These are phyloP conservation scores for Nannospalax galili DNA, from an alignment of 2,113 vertebrate species.

Conservation along the genomic window DNA sequence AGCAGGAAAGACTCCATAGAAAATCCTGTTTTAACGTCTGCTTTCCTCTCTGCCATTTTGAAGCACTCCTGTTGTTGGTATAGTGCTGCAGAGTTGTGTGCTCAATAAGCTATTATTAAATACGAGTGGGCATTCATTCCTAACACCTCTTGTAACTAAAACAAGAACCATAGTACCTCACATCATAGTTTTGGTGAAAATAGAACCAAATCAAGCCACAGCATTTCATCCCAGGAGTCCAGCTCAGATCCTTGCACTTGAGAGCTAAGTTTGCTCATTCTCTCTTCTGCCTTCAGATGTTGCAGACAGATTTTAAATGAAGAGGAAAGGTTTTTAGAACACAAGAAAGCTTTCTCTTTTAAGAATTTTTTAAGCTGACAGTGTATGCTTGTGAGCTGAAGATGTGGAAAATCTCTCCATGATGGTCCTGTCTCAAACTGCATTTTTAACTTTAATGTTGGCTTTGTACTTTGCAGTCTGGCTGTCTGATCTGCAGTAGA, in stretches of 20 bases:
- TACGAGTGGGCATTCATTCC: conserved; percentile 75
- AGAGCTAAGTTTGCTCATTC: conserved; percentile 24
- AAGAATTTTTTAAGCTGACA: conserved; percentile 59
- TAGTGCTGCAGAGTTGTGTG: conserved; percentile 45
- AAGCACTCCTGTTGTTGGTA: conserved; percentile 71
- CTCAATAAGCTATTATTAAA: conserved; percentile 72
- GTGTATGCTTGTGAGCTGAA: conserved; percentile 29
- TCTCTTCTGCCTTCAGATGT: conserved; percentile 50
- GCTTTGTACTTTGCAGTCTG: conserved; percentile 55
- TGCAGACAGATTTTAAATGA: conserved; percentile 54
- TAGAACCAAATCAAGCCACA: conserved; percentile 61
- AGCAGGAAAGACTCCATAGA: conserved; percentile 63
- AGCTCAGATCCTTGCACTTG: conserved; percentile 25
- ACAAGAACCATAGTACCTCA: conserved; percentile 66
- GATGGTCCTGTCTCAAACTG: conserved; percentile 54
- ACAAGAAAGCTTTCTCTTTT: conserved; percentile 48
- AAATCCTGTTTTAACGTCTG: conserved; percentile 70
- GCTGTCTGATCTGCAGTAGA: conserved; percentile 65
- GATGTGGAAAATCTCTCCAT: neutral
- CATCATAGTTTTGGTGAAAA: conserved; percentile 58
- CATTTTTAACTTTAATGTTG: conserved; percentile 48
- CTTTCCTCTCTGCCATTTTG: conserved; percentile 68
- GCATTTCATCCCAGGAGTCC: conserved; percentile 8
- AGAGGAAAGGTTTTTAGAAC: conserved; percentile 42
- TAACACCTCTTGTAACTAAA: conserved; percentile 70